phyloP scores from a whole-genome alignment of 2,797 vertebrate genomes.

The Triplophysa yarkandensis region DNA sequence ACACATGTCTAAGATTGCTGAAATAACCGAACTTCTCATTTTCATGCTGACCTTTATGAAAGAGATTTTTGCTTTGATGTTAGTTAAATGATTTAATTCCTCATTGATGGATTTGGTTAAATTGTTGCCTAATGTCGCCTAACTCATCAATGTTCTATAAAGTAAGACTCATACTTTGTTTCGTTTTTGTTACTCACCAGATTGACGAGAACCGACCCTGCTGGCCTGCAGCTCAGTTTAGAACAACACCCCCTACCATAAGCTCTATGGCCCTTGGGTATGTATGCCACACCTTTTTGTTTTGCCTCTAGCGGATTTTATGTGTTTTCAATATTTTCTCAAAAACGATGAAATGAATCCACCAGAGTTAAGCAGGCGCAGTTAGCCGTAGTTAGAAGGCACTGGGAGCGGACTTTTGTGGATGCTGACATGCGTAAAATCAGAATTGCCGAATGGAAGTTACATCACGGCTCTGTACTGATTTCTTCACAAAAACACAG shows the following conservation, averaged over 20 bases:
- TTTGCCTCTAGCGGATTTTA: conserved; percentile 37
- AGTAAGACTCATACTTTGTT: too few relatives aligned
- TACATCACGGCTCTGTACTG: conserved; percentile 7
- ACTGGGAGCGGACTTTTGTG: background rate
- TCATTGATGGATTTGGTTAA: background rate
- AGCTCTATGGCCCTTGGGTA: conserved; percentile 79
- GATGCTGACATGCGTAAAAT: conserved; percentile 1
- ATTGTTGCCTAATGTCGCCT: conserved; percentile 15
- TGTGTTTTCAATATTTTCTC: background rate
- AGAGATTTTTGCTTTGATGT: background rate
- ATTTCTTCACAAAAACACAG: conserved; percentile 20
- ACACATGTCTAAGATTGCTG: background rate
- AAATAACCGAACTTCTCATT: background rate
- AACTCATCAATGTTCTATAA: too few relatives aligned
- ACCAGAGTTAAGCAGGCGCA: background rate
- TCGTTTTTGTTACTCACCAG: conserved; percentile 56
- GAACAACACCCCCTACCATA: conserved; percentile 48
- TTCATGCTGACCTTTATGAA: background rate
- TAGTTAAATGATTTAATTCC: background rate
- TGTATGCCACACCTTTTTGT: conserved; percentile 46
- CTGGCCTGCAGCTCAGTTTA: conserved; percentile 54
- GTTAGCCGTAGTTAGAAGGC: background rate
- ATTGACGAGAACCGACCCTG: conserved; percentile 58
- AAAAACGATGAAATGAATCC: too few relatives aligned
- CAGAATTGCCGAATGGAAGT: conserved; percentile 1